phyloP scores from a whole-genome alignment of 2,113 vertebrate genomes.

The Salvator merianae region DNA sequence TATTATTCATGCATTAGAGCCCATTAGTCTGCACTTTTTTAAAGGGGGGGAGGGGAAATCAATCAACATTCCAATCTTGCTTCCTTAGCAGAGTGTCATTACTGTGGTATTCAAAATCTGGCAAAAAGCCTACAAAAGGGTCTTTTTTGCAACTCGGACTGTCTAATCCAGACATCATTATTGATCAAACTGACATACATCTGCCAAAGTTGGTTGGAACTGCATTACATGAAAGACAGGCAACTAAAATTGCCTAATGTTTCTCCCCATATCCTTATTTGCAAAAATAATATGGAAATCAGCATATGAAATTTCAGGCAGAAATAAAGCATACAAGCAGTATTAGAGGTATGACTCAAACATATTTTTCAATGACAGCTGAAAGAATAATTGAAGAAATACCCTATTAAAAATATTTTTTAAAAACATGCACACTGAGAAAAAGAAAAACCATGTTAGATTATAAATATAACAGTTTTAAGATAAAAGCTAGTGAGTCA shows the following conservation, averaged over 20 bases:
- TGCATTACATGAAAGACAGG: slow-evolving; percentile 37
- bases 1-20: slow-evolving; percentile 78
- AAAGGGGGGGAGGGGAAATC: slow-evolving; percentile 56
- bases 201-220: slow-evolving; percentile 66
- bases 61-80: slow-evolving; percentile 75
- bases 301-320: slow-evolving; percentile 40
- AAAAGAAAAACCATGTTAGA: background rate
- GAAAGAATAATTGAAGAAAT: background rate
- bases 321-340: background rate
- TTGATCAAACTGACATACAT: slow-evolving; percentile 67
- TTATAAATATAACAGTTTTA: background rate
- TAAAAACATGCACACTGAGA: background rate
- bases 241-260: slow-evolving; percentile 35
- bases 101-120: slow-evolving; percentile 73
- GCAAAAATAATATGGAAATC: slow-evolving; percentile 35
- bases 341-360: background rate
- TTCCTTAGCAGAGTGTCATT: slow-evolving; percentile 78
- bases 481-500: background rate
- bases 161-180: slow-evolving; percentile 72
- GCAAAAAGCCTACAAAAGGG: slow-evolving; percentile 70
- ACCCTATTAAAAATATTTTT: background rate
- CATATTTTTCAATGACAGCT: background rate
- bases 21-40: slow-evolving; percentile 76
- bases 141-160: slow-evolving; percentile 71
- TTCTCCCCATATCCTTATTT: slow-evolving; percentile 23